Base-by-base conservation (phyloP, 1,140 invertebrate genomes). In the Armadillidium nasatum region DNA sequence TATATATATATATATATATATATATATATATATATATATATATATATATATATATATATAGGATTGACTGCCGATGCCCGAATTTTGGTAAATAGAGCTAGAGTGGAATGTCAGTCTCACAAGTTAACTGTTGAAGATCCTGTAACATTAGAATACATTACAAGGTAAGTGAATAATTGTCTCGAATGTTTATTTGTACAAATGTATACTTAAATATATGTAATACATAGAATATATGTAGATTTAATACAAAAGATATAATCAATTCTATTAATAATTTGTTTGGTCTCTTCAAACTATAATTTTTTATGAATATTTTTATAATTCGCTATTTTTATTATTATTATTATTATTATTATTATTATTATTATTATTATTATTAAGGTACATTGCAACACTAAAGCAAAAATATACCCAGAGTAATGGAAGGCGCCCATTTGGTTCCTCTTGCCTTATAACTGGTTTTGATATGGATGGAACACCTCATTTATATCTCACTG, bases 331-430 rank as follows among this genome's bases (percentile, higher is more conserved):
- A 23, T 70, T 44, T n/a, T n/a, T n/a, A n/a, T n/a, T n/a, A n/a
- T n/a, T n/a, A n/a, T n/a, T n/a, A n/a, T n/a, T n/a, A n/a, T n/a
- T n/a, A n/a, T 81, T 66, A 7, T 15, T 33, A 13, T 73, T 77
- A 15, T 73, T n/a, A n/a, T n/a, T n/a, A n/a, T n/a, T n/a, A n/a
- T n/a, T n/a, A n/a, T n/a, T n/a, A n/a, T n/a, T n/a, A n/a, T n/a
- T n/a, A n/a, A 81, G 78, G 71, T 80, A 74, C 45, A 79, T 80
- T 72, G 80, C 80, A 19, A 78, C 77, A 54, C 67, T 95, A 66
- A 95, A 95, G 85, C 93, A 99, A 87, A 95, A 95, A 84, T 99
- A 99, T 85, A 99, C 98, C 60, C 97, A 99, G 85, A 98, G 96
- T 84, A 99, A 98, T 87, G 98, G 98, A 75, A 88, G 97, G 80